These are phyloP conservation scores for Lacerta viridis DNA, from an alignment of 2,797 vertebrate species.

Conservation along the genomic window DNA sequence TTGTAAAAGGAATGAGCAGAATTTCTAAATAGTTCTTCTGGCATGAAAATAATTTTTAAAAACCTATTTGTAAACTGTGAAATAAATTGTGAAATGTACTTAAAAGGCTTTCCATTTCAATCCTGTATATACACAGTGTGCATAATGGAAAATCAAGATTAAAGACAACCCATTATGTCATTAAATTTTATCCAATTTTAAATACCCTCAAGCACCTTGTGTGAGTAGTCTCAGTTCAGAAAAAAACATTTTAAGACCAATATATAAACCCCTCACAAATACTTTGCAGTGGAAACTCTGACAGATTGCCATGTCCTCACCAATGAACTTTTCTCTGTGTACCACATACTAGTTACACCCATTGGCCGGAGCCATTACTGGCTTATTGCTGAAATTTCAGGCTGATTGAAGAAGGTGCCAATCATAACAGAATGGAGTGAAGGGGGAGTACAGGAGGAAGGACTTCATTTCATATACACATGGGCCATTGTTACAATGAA, in stretches of 20 bases:
- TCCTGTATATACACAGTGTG: constrained; percentile 5
- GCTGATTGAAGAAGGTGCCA: constrained; percentile 56
- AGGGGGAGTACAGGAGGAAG: constrained; percentile 57
- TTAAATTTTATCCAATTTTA: constrained; percentile 28
- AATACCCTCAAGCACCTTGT: constrained; percentile 27
- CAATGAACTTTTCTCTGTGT: constrained; percentile 28
- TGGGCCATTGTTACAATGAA: constrained; percentile 54
- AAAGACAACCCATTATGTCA: neutral
- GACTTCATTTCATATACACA: constrained; percentile 53
- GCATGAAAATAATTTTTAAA: neutral
- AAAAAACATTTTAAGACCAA: constrained; percentile 49
- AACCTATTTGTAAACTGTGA: neutral
- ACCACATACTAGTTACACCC: constrained; percentile 50
- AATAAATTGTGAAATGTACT: constrained; percentile 24
- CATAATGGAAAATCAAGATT: constrained; percentile 25
- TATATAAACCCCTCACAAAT: constrained; percentile 54
- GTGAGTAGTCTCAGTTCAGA: neutral
- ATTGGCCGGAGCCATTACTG: constrained; percentile 39
- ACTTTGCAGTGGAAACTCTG: constrained; percentile 64
- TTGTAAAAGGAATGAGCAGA: neutral
- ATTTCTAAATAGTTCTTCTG: neutral
- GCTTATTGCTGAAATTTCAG: constrained; percentile 44
- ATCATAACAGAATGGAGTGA: constrained; percentile 58
- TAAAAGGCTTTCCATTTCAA: neutral
- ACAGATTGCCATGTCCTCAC: constrained; percentile 44